Evolutionary conservation across 2,797 vertebrate genomes (phyloP), one percentile per base, ranked within the genome.

Genomic region (Clarias platycephalus): DNA sequence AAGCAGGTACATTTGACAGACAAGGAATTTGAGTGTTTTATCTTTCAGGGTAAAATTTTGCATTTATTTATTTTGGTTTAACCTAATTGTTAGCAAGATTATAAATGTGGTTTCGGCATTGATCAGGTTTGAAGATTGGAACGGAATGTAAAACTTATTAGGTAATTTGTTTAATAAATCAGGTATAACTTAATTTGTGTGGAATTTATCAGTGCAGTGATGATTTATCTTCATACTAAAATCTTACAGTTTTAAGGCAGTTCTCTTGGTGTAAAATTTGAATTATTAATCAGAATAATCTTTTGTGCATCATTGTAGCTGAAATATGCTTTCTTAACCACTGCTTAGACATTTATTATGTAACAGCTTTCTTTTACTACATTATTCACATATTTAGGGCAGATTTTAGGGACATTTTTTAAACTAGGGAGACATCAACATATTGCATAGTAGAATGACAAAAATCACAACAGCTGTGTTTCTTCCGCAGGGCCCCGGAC

Each of bases 1-100:
- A 81, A 87, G 57, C 91, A 95, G 94, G 94, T 94, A 94, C 84
- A 82, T 81, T 75, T 77, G 63, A 22, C 80, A 72, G 1, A 0
- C 13, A 31, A 49, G 34, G 10, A 57, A 34, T 67, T 68, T 77
- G 6, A 20, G 13, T 12, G 13, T 44, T 71, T 71, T 9, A 74
- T n/a, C 24, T 53, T 49, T 72, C 44, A 53, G 20, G 37, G 37
- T 1, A 40, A 24, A n/a, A n/a, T n/a, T 4, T 34, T 76, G 53
- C 74, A 58, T 24, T 58, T 12, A 34, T 72, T 53, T n/a, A 31
- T 34, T 76, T 57, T 34, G 18, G 16, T 31, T 31, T 49, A 44
- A 40, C 18, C 20, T 44, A 31, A 57, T 22, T 76, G 22, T 57
- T 12, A 44, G 22, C 20, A 31, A 28, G 53, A 76, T 76, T 20